Evolutionary conservation across 2,797 vertebrate species (phyloP), one percentile per base, ranked within the genome.

Genomic region (Luscinia luscinia): DNA sequence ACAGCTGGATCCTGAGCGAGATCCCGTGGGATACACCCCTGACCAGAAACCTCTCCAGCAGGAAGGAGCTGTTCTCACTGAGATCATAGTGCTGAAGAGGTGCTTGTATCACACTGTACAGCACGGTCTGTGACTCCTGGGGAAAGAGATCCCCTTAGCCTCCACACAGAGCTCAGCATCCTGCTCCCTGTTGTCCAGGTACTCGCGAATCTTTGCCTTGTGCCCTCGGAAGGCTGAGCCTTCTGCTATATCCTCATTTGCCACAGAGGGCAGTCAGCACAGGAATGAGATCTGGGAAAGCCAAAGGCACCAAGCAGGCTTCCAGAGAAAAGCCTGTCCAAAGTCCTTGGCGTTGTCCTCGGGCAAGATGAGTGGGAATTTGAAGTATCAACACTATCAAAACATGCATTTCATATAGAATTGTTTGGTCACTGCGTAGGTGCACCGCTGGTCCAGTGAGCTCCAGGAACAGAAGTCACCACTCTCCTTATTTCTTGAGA

Each of bases 91-190:
- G 2, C 67, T 57, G 24, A 66, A 46, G 32, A 27, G 16, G 3
- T 4, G 57, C 21, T 43, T 14, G 19, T n/a, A 2, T n/a, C 5
- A 0, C 57, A 0, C 58, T 12, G 11, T 18, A 12, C 19, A 13
- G 63, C 59, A 4, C 32, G 43, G 26, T 23, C 48, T 49, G 80
- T 36, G 48, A 2, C 66, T 70, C 38, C 28, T 38, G 1, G 3
- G 18, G 28, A 13, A 36, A 48, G 40, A 38, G n/a, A n/a, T 55
- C 20, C n/a, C 4, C 0, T 51, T 15, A 48, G 40, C 23, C 45
- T 54, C 59, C 12, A 2, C 62, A 8, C 20, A 18, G 49, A 68
- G 54, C 43, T 69, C n/a, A 2, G 26, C 14, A 40, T 45, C 28
- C 38, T 34, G 70, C 57, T 80, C 34, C 46, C 26, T 30, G 2